Evolutionary conservation across 2,888 invertebrate genomes (phyloP).

Genomic region (Metacarcinus magister): DNA sequence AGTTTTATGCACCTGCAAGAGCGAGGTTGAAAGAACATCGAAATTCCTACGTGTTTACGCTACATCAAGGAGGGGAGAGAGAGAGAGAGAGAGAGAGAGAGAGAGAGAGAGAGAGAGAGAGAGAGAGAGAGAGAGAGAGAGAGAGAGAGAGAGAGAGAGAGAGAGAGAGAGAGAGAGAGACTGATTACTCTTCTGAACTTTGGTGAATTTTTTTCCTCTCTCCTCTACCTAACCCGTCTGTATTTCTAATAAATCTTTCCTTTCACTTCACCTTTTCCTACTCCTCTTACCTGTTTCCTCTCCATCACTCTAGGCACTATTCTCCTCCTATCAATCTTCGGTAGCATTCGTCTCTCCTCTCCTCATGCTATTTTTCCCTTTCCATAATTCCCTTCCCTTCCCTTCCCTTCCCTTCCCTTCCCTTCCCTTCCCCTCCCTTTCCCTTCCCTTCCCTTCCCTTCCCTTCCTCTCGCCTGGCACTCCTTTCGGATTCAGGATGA

Average conservation of each 20-base stretch:
- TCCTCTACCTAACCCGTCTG: neutral
- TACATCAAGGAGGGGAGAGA: constrained; percentile 5
- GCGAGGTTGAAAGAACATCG: no score
- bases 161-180: constrained; percentile 62
- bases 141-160: constrained; percentile 47
- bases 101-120: constrained; percentile 48
- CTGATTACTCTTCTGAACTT: neutral
- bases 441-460: no score
- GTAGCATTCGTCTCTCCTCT: neutral
- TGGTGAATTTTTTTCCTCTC: neutral
- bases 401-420: neutral
- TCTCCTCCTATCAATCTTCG: neutral
- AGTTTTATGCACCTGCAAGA: neutral
- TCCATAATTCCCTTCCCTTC: neutral
- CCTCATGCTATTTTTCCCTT: neutral
- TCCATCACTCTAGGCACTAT: neutral
- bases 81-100: constrained; percentile 62
- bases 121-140: constrained; percentile 23
- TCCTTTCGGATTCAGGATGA: neutral
- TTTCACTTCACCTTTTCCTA: neutral
- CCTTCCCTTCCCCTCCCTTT: neutral
- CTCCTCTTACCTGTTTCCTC: no score
- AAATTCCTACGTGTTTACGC: neutral
- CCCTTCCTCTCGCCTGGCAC: no score
- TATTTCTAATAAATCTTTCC: neutral